Evolutionary conservation across 2,113 vertebrate genomes (phyloP).

Genomic region (Odocoileus virginianus): DNA sequence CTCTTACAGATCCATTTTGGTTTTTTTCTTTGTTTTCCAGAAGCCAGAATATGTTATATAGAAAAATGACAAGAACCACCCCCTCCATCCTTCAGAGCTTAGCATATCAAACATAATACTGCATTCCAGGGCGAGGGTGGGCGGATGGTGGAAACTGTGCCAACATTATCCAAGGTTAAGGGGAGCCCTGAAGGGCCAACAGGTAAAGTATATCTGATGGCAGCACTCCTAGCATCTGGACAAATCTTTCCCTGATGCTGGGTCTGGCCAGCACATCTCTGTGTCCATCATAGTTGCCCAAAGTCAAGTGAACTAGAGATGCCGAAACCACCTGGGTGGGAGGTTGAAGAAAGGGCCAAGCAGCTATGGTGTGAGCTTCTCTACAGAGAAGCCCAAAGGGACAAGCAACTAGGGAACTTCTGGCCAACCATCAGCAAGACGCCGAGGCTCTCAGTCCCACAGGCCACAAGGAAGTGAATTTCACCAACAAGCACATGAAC

Average conservation of each 20-base stretch:
- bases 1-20: background rate
- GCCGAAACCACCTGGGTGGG: background rate
- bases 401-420: background rate
- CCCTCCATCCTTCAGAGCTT: background rate
- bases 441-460: background rate
- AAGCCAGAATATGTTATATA: background rate
- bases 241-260: background rate
- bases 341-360: background rate
- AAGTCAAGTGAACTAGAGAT: background rate
- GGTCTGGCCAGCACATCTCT: background rate
- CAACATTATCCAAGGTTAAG: background rate
- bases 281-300: background rate
- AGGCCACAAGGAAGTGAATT: background rate
- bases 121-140: background rate
- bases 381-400: background rate
- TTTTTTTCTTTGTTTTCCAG: background rate
- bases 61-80: background rate
- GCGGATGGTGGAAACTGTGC: background rate
- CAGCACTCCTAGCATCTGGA: background rate
- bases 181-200: background rate
- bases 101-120: background rate
- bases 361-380: background rate
- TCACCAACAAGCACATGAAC: background rate
- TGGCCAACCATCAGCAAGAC: background rate
- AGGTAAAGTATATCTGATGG: background rate